Evolutionary conservation across 2,797 vertebrate genomes (phyloP).

Genomic region (Antennarius maculatus): DNA sequence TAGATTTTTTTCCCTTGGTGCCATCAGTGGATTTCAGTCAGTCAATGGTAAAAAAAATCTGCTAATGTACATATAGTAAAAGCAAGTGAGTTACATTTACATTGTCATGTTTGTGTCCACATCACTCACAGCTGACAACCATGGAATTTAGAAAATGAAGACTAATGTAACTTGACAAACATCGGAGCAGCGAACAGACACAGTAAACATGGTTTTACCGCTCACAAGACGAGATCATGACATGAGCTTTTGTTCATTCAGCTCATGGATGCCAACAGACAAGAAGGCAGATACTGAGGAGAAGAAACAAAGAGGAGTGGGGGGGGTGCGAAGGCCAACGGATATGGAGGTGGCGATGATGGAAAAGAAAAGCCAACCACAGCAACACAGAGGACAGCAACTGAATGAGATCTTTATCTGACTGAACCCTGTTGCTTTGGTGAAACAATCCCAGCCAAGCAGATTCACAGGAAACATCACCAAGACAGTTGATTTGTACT

Average conservation of each 20-base stretch:
- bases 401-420: conserved; percentile 49
- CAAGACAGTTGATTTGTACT: conserved; percentile 38
- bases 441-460: conserved; percentile 56
- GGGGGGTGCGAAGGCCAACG: conserved; percentile 29
- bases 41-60: too few relatives aligned
- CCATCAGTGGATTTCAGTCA: too few relatives aligned
- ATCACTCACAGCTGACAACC: background rate
- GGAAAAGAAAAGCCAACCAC: conserved; percentile 32
- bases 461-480: conserved; percentile 51
- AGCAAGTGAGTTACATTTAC: background rate
- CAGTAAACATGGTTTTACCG: conserved; percentile 31
- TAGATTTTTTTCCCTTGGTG: too few relatives aligned
- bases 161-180: conserved; percentile 19
- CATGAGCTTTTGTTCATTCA: conserved; percentile 37
- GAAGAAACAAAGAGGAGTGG: conserved; percentile 43
- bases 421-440: conserved; percentile 35
- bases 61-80: too few relatives aligned
- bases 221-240: conserved; percentile 39
- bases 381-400: conserved; percentile 13
- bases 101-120: background rate
- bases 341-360: conserved; percentile 24
- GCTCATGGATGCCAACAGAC: conserved; percentile 31
- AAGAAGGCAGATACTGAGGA: conserved; percentile 46
- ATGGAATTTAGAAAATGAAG: background rate
- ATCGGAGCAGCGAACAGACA: conserved; percentile 3